Evolutionary conservation across 2,113 vertebrate genomes (phyloP).

Genomic region (Cheirogaleus medius): DNA sequence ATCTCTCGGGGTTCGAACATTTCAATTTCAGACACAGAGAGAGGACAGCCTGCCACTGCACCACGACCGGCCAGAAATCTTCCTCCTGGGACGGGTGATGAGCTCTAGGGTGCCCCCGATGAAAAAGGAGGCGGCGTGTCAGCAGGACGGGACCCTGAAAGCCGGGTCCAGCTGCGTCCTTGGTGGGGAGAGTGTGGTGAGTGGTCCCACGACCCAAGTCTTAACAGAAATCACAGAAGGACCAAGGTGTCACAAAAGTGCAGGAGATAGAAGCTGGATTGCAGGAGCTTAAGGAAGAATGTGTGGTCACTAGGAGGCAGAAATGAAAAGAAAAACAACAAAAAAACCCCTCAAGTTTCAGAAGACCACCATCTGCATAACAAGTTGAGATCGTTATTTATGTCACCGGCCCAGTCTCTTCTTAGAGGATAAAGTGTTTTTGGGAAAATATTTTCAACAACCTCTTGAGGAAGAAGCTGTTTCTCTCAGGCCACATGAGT

Average conservation of each 20-base stretch:
- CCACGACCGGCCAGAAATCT: not conserved
- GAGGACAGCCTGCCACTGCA: not conserved
- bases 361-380: too few species aligned
- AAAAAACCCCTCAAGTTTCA: not conserved
- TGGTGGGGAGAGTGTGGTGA: not conserved
- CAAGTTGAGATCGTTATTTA: not conserved
- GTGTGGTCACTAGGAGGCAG: not conserved
- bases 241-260: not conserved
- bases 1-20: not conserved
- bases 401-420: not conserved
- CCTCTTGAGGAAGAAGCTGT: not conserved
- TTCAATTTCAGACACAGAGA: not conserved
- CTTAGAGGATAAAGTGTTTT: not conserved
- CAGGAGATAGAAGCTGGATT: not conserved
- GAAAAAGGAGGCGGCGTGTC: not conserved
- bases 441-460: not conserved
- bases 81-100: not conserved
- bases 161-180: not conserved
- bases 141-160: fast-evolving
- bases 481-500: too few species aligned
- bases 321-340: not conserved
- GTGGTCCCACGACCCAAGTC: not conserved
- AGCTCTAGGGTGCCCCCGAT: not conserved
- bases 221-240: not conserved
- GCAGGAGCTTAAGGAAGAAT: not conserved